Evolutionary conservation across 2,888 invertebrate genomes (phyloP), one percentile per base, ranked within the genome.

Genomic region (Dorcus parallelipipedus): DNA sequence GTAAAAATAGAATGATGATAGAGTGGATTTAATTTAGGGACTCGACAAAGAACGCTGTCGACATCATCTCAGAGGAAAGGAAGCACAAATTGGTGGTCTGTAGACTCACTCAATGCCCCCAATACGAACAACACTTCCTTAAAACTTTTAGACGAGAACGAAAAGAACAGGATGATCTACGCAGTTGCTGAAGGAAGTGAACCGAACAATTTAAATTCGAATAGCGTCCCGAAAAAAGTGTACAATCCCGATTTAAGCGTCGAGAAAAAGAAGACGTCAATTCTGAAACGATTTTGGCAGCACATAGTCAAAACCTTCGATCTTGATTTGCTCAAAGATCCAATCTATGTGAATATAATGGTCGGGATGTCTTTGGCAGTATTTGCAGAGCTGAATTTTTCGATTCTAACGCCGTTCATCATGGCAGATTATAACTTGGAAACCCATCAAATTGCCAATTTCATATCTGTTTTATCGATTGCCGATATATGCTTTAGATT

Each of bases 301-400:
- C 77, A 73, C 54, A 68, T 86, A 14, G 78, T 84, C 0, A 74
- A 80, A 14, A 82, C 85, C 60, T 87, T 88, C 69, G 89, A 88
- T 74, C 75, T 89, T 52, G 84, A 83, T 43, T 77, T 89, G 45
- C 73, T 89, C n/a, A 81, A 78, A 61, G 89, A 89, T 75, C 84
- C 85, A 23, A 79, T 85, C 64, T 89, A 87, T 69, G 81, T 88
- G 1, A 88, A 85, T 67, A 85, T 89, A 61, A 81, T 87, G 78
- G 58, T 87, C 48, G 89, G 89, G 10, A 77, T 89, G 72, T 86
- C 88, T 0, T 73, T 88, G 39, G 88, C 87, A 1, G 81, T 86
- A 6, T 86, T 87, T 67, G 86, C 86, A 0, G 89, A 89, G 72
- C 81, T 86, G 0, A 89, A 88, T 69, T 89, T 89, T 70, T 84